Evolutionary conservation across 1,140 invertebrate genomes (phyloP).

Genomic region (Hirudo medicinalis): DNA sequence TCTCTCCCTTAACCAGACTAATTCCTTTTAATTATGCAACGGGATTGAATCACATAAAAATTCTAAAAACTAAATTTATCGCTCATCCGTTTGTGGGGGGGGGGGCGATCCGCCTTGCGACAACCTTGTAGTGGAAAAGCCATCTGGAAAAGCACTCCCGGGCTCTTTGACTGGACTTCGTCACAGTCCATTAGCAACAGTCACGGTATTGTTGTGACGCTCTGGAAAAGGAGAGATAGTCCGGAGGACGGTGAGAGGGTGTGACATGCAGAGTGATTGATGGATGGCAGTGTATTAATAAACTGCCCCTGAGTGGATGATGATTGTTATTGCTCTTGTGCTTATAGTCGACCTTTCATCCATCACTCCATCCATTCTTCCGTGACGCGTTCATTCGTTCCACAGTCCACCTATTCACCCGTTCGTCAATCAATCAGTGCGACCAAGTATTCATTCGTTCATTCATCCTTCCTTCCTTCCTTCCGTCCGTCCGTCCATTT

Average conservation of each 20-base stretch:
- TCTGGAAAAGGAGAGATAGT: neutral
- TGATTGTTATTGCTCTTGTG: neutral
- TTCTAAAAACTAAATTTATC: no score
- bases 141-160: no score
- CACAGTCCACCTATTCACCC: slow-evolving; percentile 6
- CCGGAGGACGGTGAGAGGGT: neutral
- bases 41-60: no score
- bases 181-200: no score
- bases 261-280: slow-evolving; percentile 8
- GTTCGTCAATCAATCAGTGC: neutral
- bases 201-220: no score
- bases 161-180: no score
- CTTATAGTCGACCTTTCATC: neutral
- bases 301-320: neutral
- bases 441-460: neutral
- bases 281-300: slow-evolving; percentile 3
- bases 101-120: no score
- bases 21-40: no score
- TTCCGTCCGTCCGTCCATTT: neutral
- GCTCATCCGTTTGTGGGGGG: no score
- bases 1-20: no score
- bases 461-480: neutral
- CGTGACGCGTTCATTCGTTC: neutral
- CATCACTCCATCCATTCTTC: neutral
- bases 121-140: no score